These are phyloP conservation scores for Lypha dubia DNA, from an alignment of 2,888 invertebrate species.

Conservation along the genomic window DNA sequence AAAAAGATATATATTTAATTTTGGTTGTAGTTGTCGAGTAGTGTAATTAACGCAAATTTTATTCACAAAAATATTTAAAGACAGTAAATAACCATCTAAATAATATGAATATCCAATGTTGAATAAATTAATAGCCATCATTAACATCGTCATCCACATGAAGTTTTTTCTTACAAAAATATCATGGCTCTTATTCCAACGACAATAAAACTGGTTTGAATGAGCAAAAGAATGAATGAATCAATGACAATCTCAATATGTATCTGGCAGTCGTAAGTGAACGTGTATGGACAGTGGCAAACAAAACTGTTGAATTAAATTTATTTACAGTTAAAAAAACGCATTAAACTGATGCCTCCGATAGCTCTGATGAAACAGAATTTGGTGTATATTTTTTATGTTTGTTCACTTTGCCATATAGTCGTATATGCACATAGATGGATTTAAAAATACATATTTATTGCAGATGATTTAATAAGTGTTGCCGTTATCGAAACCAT, in stretches of 20 bases:
- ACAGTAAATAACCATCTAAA: conserved; percentile 66
- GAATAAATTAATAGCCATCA: conserved; percentile 70
- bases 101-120: conserved; percentile 66
- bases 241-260: conserved; percentile 51
- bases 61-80: conserved; percentile 56
- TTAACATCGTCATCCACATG: conserved; percentile 57
- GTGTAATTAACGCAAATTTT: conserved; percentile 45
- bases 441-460: too few species aligned
- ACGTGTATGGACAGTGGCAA: background rate
- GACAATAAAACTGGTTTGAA: conserved; percentile 57
- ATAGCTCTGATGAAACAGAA: too few species aligned
- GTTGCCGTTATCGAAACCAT: too few species aligned
- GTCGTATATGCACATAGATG: too few species aligned
- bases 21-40: background rate
- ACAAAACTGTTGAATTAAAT: conserved; percentile 1
- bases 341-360: too few species aligned
- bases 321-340: background rate
- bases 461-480: too few species aligned
- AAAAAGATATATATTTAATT: background rate
- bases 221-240: conserved; percentile 52
- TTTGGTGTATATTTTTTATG: too few species aligned
- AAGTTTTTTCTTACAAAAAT: conserved; percentile 31
- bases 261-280: conserved; percentile 4
- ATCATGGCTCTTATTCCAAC: conserved; percentile 43
- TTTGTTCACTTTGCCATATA: too few species aligned